Evolutionary conservation across 2,888 invertebrate species (phyloP).

Genomic region (Isoperla grammatica): DNA sequence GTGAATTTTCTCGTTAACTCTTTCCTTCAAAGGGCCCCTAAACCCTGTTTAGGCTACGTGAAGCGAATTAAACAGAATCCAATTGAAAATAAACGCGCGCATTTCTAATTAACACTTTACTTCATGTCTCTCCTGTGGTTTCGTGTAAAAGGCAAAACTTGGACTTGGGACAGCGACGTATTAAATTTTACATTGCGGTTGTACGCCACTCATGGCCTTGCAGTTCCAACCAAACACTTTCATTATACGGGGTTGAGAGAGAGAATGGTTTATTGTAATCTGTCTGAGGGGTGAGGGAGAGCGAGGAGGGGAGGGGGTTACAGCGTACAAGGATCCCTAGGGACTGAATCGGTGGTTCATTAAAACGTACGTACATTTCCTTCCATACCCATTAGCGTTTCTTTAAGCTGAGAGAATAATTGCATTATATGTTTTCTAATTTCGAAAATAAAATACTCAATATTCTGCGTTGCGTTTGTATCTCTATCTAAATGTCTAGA

Average conservation of each 20-base stretch:
- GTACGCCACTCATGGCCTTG: not conserved
- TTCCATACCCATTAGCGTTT: no score
- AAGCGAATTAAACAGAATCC: conserved; percentile 6
- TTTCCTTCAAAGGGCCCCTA: not conserved
- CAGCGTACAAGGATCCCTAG: no score
- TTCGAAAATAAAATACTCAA: no score
- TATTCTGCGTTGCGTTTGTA: no score
- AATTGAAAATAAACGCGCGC: conserved; percentile 17
- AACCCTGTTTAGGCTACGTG: conserved; percentile 4
- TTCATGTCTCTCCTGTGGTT: conserved; percentile 7
- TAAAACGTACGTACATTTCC: no score
- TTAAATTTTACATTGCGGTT: conserved; percentile 19
- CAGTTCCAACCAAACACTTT: conserved; percentile 3
- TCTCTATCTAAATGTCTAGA: no score
- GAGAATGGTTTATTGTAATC: no score
- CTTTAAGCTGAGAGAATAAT: no score
- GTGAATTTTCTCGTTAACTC: not conserved
- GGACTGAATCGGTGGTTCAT: no score
- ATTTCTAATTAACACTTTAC: conserved; percentile 17
- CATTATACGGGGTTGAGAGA: conserved; percentile 9
- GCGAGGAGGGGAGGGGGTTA: not conserved
- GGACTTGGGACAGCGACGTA: conserved; percentile 3
- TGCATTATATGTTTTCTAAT: no score
- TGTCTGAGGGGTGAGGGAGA: not conserved
- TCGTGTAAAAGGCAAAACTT: conserved; percentile 7